Evolutionary conservation across 2,797 vertebrate genomes (phyloP).

Genomic region (Crenuchus spilurus): DNA sequence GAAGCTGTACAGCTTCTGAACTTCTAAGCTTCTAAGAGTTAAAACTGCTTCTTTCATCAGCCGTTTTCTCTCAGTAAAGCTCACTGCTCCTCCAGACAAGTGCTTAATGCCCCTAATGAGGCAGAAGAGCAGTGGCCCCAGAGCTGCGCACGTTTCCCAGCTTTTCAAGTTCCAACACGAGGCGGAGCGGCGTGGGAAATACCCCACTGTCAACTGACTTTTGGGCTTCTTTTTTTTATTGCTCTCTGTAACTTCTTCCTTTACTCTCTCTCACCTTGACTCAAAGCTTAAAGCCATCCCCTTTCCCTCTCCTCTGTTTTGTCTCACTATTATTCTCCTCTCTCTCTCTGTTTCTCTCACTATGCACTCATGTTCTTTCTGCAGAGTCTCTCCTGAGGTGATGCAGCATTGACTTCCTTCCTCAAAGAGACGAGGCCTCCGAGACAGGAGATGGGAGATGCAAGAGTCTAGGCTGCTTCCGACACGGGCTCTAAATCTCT

Average conservation of each 20-base stretch:
- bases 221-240: slow-evolving; percentile 19
- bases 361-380: neutral
- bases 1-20: neutral
- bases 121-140: slow-evolving; percentile 8
- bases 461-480: slow-evolving; percentile 36
- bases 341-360: neutral
- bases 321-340: neutral
- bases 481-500: slow-evolving; percentile 17
- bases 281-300: neutral
- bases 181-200: slow-evolving; percentile 52
- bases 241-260: neutral
- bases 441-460: slow-evolving; percentile 34
- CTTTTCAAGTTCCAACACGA: slow-evolving; percentile 53
- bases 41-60: slow-evolving; percentile 22
- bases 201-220: slow-evolving; percentile 44
- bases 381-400: slow-evolving; percentile 36
- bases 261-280: neutral
- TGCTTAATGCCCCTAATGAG: slow-evolving; percentile 45
- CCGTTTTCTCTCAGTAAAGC: neutral
- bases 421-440: slow-evolving; percentile 31
- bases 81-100: slow-evolving; percentile 19
- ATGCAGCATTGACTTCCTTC: slow-evolving; percentile 39
- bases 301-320: neutral
- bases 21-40: neutral
- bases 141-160: neutral